Evolutionary conservation across 2,888 invertebrate species (phyloP), one percentile per base, ranked within the genome.

Genomic region (Cyrtodaria siliqua): DNA sequence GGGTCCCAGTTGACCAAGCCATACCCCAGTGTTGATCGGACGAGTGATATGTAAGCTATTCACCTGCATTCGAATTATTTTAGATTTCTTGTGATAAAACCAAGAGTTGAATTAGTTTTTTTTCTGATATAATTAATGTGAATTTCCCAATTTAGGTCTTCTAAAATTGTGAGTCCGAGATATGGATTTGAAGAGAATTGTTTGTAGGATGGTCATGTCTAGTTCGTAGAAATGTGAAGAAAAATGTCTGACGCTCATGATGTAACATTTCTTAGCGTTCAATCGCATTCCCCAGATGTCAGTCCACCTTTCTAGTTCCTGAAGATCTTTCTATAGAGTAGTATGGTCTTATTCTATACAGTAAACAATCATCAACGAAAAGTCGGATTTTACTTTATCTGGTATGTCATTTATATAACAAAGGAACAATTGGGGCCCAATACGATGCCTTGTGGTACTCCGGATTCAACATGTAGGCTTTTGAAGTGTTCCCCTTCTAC

Each of bases 11-110:
- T 29, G 1, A 63, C 44, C 9, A 47, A 18, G 2, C 79, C 68
- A 52, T 75, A 75, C 57, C 82, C 84, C 2, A 84, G 3, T 16
- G 64, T 72, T 8, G 79, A 62, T 9, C 62, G 12, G 8, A 62
- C 52, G 12, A 50, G 33, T 2, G 52, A 18, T 14, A 62, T 18
- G 52, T 62, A 62, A 18, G 49, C 60, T 16, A 20, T 44, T 47
- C 44, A 27, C 20, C 60, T 42, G 44, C 60, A 60, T 52, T 52
- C 26, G 4, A 4, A 18, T 44, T 44, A 9, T 18, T 44, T 18
- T 18, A 44, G 44, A 44, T 44, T 44, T 4, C 6, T 4, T 4
- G 8, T 4, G 16, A 44, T 6, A 18, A 44, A 44, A 4, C 44
- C 44, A 9, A 9, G 44, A 16, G 44, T 2, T 23, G 27, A 53